Evolutionary conservation across 2,797 vertebrate genomes (phyloP).

Genomic region (Capromys pilorides): DNA sequence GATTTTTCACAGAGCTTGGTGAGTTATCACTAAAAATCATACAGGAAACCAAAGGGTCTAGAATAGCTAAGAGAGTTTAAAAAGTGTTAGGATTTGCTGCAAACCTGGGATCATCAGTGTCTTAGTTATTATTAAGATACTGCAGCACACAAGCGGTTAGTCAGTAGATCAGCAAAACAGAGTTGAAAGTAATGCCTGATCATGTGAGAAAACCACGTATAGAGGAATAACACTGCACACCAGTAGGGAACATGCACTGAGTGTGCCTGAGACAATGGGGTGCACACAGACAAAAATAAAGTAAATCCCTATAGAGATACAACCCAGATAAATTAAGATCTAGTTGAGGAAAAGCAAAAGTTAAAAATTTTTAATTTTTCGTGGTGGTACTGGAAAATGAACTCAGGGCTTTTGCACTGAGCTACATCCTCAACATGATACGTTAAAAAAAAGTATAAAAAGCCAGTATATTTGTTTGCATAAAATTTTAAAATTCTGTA

Average conservation of each 20-base stretch:
- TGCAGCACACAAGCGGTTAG: not conserved
- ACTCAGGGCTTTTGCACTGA: not conserved
- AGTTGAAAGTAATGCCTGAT: not conserved
- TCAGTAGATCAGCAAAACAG: not conserved
- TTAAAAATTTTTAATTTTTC: not conserved
- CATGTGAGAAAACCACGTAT: not conserved
- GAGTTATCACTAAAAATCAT: not conserved
- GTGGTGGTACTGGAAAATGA: not conserved
- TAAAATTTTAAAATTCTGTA: slow-evolving; percentile 33
- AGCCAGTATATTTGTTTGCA: not conserved
- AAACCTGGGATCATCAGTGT: not conserved
- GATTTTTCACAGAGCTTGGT: not conserved
- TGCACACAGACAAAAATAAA: not conserved
- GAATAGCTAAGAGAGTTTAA: slow-evolving; percentile 12
- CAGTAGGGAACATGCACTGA: not conserved
- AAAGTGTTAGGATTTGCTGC: slow-evolving; percentile 6
- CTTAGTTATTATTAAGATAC: not conserved
- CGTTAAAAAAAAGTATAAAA: slow-evolving; percentile 21
- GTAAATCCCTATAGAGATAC: slow-evolving; percentile 40
- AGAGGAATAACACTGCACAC: not conserved
- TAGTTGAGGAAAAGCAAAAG: not conserved
- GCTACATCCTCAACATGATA: not conserved
- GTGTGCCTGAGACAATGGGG: not conserved
- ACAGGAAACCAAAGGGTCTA: not conserved
- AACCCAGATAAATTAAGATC: slow-evolving; percentile 38